Evolutionary conservation across 1,140 invertebrate genomes (phyloP), one percentile per base, ranked within the genome.

Genomic region (Radopholus similis): DNA sequence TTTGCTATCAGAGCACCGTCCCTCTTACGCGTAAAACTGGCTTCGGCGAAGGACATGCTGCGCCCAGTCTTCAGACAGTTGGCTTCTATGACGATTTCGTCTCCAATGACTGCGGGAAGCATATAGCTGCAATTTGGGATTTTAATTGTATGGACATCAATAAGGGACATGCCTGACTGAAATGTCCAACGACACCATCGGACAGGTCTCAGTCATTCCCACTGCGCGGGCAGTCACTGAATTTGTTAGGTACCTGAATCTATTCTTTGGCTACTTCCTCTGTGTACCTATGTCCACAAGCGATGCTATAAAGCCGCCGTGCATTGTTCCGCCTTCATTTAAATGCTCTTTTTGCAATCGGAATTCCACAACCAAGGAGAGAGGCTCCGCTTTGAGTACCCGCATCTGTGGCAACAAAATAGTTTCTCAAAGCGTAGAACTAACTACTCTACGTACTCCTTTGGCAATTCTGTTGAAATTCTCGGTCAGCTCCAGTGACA

Each of bases 251-350:
- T n/a, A n/a, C n/a, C n/a, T 35, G 35, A 63, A 59, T 30, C 11
- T 18, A 13, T 59, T 42, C 1, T 42, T 2, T 42, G 3, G 30
- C 1, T 37, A 34, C 21, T 26, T 21, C 11, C 18, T 11, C 6
- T 35, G 28, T 2, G 21, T 87, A n/a, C 89, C 40, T 2, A 87
- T 86, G 84, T 95, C 92, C 9, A 94, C 87, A 13, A 94, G 76
- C 2, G 90, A 89, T 13, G 89, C 88, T 11, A 89, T 90, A 70
- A 90, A 88, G 11, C 91, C 92, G 42, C 91, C 67, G 84, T 95
- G 91, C 4, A 94, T 82, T 1, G 87, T 88, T 0, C 90, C 93
- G 89, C 53, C 32, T 49, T 57, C 21, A 59, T 44, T 59, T 35
- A 49, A 30, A 18, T 51, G 21, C n/a, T 51, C 23, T n/a, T 21